Conservation (phyloP, 2,113 vertebrate species). For the Cairina moschata region DNA sequence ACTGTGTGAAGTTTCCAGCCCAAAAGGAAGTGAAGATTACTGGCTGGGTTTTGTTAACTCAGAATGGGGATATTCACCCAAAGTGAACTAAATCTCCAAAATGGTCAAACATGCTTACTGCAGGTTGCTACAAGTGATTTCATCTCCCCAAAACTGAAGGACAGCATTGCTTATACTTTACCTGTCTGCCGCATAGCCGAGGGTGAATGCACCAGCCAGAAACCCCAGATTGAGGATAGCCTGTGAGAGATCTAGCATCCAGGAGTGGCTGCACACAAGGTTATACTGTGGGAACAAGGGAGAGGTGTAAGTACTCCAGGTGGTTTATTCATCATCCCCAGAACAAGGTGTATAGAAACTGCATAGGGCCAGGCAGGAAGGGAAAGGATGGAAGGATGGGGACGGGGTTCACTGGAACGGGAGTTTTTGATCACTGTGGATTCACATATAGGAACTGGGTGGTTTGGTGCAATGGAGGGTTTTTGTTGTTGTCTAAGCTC, state of each 20-base stretch:
- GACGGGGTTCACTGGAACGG: background rate
- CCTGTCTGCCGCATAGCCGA: constrained; percentile 96
- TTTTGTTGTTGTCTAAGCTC: background rate
- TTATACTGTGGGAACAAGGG: constrained; percentile 84
- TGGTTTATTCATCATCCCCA: background rate
- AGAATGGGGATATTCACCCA: background rate
- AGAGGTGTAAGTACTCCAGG: background rate
- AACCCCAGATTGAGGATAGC: constrained; percentile 91
- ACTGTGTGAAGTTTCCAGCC: background rate
- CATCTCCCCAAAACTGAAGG: background rate
- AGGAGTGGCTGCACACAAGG: constrained; percentile 87
- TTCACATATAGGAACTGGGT: background rate
- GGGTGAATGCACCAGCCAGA: constrained; percentile 85
- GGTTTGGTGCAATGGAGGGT: background rate
- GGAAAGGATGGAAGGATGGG: background rate
- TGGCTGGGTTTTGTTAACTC: background rate
- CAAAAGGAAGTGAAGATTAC: background rate
- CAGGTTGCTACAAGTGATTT: background rate
- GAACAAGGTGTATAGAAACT: background rate
- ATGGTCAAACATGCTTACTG: rapidly evolving
- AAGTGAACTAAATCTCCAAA: background rate
- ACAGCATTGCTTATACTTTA: constrained; percentile 33
- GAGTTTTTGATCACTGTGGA: background rate
- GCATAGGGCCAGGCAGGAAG: rapidly evolving
- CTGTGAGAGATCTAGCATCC: constrained; percentile 93